Base-by-base conservation (phyloP, 2,888 invertebrate species). In the Leucozona laternaria region DNA sequence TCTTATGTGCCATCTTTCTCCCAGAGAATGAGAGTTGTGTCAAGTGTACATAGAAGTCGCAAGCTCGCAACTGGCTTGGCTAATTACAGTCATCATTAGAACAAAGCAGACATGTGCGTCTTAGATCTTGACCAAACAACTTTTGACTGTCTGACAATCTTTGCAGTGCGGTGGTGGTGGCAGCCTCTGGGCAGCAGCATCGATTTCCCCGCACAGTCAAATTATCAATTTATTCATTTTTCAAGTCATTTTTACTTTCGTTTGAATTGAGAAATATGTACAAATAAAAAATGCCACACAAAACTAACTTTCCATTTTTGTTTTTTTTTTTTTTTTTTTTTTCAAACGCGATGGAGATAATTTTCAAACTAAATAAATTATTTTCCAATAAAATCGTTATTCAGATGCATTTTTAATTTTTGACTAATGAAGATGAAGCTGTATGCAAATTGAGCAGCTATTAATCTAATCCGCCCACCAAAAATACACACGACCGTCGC, bases 211-310 rank as follows among this genome's bases (percentile, higher is more conserved):
- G 60, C 57, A 71, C 57, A 71, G 34, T 81, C 50, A 75, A 66
- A 60, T 75, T 68, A 81, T 45, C 20, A 64, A 58, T 77, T 72
- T 64, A 50, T 60, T 75, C 17, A 79, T 68, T 80, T 60, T 71
- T 64, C 20, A 45, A 60, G 48, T 64, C 45, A 62, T 76, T 76
- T 82, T 78, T 60, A 82, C 82, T 82, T 82, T 82, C 82, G 31
- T 78, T 82, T 72, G 62, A 34, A 68, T 50, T 64, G 25, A 43
- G 45, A 68, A 53, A 68, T 48, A 22, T 28, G n/a, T n/a, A 31
- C 31, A 31, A 17, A n/a, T n/a, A 15, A n/a, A 22, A 53, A 48
- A 48, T 20, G 15, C 48, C 66, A 6, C 50, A 68, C 3, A 48
- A 31, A n/a, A n/a, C 37, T 68, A 34, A 34, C 68, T 68, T 68